Evolutionary conservation across 2,113 vertebrate genomes (phyloP), one percentile per base, ranked within the genome.

Genomic region (Acrocephalus arundinaceus): DNA sequence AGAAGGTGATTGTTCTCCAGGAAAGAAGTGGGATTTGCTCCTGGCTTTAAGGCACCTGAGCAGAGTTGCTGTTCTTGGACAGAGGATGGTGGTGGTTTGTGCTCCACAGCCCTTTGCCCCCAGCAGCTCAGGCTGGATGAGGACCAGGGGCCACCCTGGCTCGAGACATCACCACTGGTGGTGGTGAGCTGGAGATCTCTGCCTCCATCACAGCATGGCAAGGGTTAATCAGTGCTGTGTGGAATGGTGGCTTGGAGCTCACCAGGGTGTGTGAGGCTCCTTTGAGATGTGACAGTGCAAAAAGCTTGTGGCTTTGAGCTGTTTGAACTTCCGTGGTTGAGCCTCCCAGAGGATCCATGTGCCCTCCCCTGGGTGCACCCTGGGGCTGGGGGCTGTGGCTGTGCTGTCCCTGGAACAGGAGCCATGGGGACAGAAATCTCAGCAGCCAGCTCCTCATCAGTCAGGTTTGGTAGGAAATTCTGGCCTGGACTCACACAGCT

Each of bases 151-250:
- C 45, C 35, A 27, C 21, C 23, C 17, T 1, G 4, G 2, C 30
- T 33, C 0, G 0, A 30, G 48, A 4, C 3, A 20, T 54, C 57
- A 14, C 58, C 0, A 0, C 18, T 28, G n/a, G 22, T 46, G 45
- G 13, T 68, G 49, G 7, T 35, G 52, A 27, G 2, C 17, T 4
- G 3, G 14, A 18, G 39, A 33, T 58, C 7, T 15, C 6, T 91
- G 58, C 18, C 30, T 72, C 43, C 0, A 0, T 25, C 35, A 9
- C 1, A 3, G 37, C 23, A 2, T 1, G 39, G 41, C 49, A 45
- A 5, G 8, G 41, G 51, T 2, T 1, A 48, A 8, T 9, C 19
- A 0, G 4, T 8, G 18, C 15, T 4, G 6, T 17, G 6, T 54
- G 72, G 30, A 66, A 11, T 5, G 7, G 4, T 23, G 84, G 11